Evolutionary conservation across 1,140 invertebrate genomes (phyloP).

Genomic region (Melipona quadrifasciata): DNA sequence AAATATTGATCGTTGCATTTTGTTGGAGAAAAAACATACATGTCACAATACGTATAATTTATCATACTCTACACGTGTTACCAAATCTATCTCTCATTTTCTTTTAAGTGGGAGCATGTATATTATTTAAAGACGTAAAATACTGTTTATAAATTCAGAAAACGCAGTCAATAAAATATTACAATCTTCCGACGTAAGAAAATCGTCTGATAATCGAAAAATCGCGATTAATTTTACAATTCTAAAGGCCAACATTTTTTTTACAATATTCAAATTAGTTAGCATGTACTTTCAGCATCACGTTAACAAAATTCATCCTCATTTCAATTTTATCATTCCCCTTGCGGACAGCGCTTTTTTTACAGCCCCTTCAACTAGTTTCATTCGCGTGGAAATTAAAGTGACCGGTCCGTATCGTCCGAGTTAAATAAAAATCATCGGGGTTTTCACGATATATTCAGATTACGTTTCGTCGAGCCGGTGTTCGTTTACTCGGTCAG

Average conservation of each 20-base stretch:
- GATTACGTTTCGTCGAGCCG: constrained; percentile 41
- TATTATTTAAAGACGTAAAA: neutral
- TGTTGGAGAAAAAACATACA: no score
- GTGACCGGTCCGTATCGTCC: neutral
- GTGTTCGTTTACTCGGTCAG: neutral
- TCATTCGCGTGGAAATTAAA: constrained; percentile 17
- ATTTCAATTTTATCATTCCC: neutral
- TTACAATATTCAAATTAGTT: no score
- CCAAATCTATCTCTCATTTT: neutral
- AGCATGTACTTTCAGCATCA: neutral
- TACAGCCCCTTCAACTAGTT: neutral
- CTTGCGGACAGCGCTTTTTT: no score
- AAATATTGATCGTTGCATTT: no score
- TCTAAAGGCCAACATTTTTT: no score
- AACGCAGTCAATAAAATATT: neutral
- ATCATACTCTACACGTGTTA: neutral
- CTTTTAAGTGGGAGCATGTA: neutral
- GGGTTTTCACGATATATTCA: constrained; percentile 27
- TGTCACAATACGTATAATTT: no score
- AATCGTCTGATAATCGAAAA: no score
- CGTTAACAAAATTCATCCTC: neutral
- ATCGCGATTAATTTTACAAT: no score
- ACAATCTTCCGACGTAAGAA: no score
- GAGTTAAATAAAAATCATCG: constrained; percentile 32
- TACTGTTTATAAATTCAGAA: neutral